These are phyloP conservation scores for Onychostruthus taczanowskii DNA, from an alignment of 2,113 vertebrate genomes.

Conservation along the genomic window DNA sequence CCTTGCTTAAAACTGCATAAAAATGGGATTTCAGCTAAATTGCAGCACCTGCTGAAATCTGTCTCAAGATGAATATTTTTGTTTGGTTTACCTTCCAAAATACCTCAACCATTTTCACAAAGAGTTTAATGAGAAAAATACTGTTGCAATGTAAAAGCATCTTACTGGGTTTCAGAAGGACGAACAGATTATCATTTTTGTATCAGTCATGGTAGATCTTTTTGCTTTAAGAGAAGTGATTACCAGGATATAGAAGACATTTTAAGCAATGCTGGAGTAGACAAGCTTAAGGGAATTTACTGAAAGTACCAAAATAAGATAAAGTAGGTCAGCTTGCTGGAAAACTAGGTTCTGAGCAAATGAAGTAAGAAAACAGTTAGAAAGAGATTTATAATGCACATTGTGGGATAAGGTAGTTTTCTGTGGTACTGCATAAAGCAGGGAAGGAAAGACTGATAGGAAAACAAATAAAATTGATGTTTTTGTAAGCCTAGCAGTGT, in stretches of 20 bases:
- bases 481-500: neutral
- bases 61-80: neutral
- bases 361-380: slow-evolving; percentile 12
- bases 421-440: neutral
- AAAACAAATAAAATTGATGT: neutral
- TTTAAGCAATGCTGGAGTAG: neutral
- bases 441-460: neutral
- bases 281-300: slow-evolving; percentile 52
- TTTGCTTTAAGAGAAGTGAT: neutral
- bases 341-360: slow-evolving; percentile 43
- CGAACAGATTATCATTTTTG: neutral
- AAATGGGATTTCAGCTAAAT: neutral
- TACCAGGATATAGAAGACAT: neutral
- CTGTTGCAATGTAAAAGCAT: neutral
- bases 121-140: neutral
- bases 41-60: neutral
- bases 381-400: neutral
- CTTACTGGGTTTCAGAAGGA: neutral
- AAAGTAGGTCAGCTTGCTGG: slow-evolving; percentile 60
- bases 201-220: neutral
- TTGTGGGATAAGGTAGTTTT: neutral
- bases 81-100: neutral
- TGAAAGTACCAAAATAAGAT: slow-evolving; percentile 47
- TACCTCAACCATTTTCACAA: neutral
- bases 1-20: neutral